Evolutionary conservation across 2,113 vertebrate genomes (phyloP).

Genomic region (Phycodurus eques): DNA sequence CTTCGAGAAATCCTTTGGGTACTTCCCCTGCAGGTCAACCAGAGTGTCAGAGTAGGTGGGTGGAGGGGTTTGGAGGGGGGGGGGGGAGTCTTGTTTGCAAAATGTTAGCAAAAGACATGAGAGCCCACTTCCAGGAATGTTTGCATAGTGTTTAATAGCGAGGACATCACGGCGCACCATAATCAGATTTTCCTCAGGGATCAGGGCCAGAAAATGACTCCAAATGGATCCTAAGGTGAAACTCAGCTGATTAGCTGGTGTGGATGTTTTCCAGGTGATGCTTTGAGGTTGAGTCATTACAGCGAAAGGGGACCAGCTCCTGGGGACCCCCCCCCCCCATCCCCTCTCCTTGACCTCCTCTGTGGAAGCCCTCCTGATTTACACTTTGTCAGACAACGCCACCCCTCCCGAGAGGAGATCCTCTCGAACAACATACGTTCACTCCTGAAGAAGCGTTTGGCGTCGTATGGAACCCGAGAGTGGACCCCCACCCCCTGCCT

Average conservation of each 20-base stretch:
- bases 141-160: background rate
- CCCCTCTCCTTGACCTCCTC: background rate
- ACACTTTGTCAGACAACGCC: constrained; percentile 19
- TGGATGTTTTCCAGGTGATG: constrained; percentile 53
- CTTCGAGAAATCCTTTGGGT: too few species aligned
- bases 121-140: constrained; percentile 26
- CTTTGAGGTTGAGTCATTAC: constrained; percentile 65
- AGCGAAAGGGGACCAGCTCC: constrained; percentile 35
- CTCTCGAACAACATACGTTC: background rate
- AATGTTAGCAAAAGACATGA: constrained; percentile 53
- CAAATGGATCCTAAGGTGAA: too few species aligned
- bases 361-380: constrained; percentile 17
- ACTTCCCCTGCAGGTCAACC: too few species aligned
- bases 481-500: constrained; percentile 29
- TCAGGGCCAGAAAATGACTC: too few species aligned
- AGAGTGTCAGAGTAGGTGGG: constrained; percentile 5
- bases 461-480: background rate
- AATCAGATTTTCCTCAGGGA: background rate
- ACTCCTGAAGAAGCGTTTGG: background rate
- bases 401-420: constrained; percentile 33
- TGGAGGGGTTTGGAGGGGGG: too few species aligned
- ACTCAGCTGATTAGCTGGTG: constrained; percentile 29
- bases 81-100: constrained; percentile 32
- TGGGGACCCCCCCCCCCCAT: constrained; percentile 13
- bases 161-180: background rate